Conservation (phyloP, 2,888 invertebrate species). For the Lithophane socia region DNA sequence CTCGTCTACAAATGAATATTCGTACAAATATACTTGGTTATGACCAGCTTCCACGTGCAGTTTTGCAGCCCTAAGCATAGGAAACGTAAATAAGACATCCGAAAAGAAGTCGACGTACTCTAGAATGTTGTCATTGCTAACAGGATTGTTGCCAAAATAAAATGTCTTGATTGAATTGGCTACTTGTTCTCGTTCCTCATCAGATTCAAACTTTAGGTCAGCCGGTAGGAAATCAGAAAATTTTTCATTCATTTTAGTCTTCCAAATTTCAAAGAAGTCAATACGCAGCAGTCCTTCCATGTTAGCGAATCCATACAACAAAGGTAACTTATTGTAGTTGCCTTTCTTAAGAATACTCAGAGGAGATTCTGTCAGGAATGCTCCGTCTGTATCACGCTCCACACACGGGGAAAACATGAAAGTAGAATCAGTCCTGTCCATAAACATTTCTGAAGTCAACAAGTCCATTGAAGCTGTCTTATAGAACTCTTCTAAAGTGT, state of each 20-base stretch:
- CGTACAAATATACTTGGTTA: constrained; percentile 75
- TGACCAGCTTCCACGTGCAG: constrained; percentile 73
- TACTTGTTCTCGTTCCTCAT: constrained; percentile 70
- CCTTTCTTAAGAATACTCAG: constrained; percentile 68
- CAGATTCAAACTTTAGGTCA: constrained; percentile 73
- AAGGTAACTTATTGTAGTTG: constrained; percentile 68
- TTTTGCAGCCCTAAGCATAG: constrained; percentile 68
- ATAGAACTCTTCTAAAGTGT: constrained; percentile 75
- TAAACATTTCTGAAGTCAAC: constrained; percentile 63
- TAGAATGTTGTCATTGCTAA: constrained; percentile 68
- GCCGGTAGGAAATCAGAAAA: constrained; percentile 67
- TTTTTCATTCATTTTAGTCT: constrained; percentile 72
- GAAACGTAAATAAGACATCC: constrained; percentile 77
- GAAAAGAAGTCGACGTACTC: constrained; percentile 74
- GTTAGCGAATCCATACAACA: constrained; percentile 69
- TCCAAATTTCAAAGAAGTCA: constrained; percentile 68
- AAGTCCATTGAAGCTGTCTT: constrained; percentile 57
- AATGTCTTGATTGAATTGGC: constrained; percentile 70
- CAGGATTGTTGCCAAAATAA: constrained; percentile 73
- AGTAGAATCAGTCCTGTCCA: constrained; percentile 50
- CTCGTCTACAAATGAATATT: constrained; percentile 74
- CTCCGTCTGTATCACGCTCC: constrained; percentile 58
- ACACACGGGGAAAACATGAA: constrained; percentile 66
- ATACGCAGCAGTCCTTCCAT: constrained; percentile 73
- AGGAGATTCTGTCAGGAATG: constrained; percentile 74